Percentiles rank a stretch among this genome's conserved stretches.
Conservation (phyloP, 2,113 vertebrate species). For the Triplophysa siluroides region DNA sequence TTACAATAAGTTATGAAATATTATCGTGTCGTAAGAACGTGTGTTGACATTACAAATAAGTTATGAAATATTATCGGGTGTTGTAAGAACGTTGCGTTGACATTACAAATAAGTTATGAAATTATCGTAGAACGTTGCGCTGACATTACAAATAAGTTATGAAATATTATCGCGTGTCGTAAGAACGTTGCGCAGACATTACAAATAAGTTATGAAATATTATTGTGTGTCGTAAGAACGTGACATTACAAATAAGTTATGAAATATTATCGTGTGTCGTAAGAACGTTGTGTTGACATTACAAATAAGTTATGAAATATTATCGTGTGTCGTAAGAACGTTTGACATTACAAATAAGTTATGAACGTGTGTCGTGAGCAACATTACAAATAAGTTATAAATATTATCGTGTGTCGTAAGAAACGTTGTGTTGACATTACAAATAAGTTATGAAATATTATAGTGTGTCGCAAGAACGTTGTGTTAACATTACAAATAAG, state of each 20-base stretch:
- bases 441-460: too few relatives aligned
- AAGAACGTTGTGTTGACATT: constrained; percentile 24
- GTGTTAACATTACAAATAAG: background rate
- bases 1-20: too few relatives aligned
- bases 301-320: too few relatives aligned
- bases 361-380: too few relatives aligned
- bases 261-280: too few relatives aligned
- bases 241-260: background rate
- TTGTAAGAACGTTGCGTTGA: constrained; percentile 8
- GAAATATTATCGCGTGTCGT: background rate
- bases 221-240: background rate
- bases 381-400: background rate
- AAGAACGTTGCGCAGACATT: constrained; percentile 25
- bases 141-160: background rate
- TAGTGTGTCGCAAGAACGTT: constrained; percentile 4
- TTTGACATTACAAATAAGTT: background rate
- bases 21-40: constrained; percentile 1
- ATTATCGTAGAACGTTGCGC: constrained; percentile 31
- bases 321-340: background rate
- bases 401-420: background rate
- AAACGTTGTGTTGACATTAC: background rate
- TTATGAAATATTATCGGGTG: background rate
- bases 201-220: too few relatives aligned
- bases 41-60: background rate
- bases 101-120: background rate